Percentiles rank a stretch among this genome's conserved stretches.
phyloP scores from a whole-genome alignment of 37 sponge, comb jelly and placozoan genomes.

The Mnemiopsis leidyi region DNA sequence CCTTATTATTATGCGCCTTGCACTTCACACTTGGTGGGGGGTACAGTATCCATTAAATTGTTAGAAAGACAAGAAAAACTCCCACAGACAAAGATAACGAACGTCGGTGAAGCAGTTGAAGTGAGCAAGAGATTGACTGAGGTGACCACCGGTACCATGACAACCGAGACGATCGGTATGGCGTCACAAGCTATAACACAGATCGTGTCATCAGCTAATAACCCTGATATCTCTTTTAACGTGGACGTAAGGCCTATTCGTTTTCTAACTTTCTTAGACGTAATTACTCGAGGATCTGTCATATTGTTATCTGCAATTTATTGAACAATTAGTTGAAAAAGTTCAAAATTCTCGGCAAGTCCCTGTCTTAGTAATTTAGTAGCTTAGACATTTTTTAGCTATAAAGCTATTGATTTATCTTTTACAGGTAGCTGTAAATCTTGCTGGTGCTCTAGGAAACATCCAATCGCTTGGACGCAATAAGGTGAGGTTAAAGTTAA shows the following conservation, averaged over 20 bases:
- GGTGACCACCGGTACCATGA: background rate
- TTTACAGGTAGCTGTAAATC: constrained; percentile 10
- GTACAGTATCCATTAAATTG: too few species aligned
- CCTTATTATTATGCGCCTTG: too few species aligned
- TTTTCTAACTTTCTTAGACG: too few species aligned
- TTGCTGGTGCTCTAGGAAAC: constrained; percentile 18
- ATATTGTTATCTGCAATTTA: too few species aligned
- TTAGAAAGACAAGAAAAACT: too few species aligned
- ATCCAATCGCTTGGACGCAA: background rate
- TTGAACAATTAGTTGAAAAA: too few species aligned
- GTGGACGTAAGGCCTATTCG: background rate
- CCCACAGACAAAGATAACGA: constrained; percentile 43
- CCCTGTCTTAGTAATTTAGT: too few species aligned
- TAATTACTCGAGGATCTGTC: too few species aligned
- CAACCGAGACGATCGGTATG: constrained; percentile 59
- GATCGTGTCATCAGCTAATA: background rate
- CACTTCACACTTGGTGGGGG: too few species aligned
- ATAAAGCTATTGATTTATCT: background rate
- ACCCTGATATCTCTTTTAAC: background rate
- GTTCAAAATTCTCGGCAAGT: too few species aligned
- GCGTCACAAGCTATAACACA: background rate
- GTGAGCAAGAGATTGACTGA: constrained; percentile 3
- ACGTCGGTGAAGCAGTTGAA: background rate
- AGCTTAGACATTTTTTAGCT: too few species aligned
- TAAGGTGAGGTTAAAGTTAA: background rate